Conservation (phyloP, 1,140 invertebrate genomes). For the Lysiphlebus fabarum region DNA sequence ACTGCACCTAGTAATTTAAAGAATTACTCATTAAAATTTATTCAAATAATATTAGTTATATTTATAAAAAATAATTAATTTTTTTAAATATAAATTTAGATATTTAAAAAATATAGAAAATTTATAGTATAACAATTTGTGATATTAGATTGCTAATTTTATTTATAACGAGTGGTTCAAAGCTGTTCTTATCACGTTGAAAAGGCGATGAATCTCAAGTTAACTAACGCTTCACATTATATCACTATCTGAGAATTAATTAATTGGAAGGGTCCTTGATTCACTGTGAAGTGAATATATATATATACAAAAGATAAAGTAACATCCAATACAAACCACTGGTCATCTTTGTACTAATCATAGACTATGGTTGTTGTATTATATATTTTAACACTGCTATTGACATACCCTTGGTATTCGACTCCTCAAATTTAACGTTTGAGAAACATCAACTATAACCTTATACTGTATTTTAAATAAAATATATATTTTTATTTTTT, state of each 20-base stretch:
- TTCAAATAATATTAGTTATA: too few relatives aligned
- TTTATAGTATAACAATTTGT: not conserved
- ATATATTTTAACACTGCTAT: not conserved
- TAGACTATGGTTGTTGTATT: conserved; percentile 39
- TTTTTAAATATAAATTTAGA: too few relatives aligned
- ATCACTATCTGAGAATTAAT: conserved; percentile 40
- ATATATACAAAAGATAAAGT: conserved; percentile 24
- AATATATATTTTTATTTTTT: conserved; percentile 8
- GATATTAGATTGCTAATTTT: not conserved
- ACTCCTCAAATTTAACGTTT: conserved; percentile 36
- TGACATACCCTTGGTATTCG: conserved; percentile 43
- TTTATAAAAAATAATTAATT: too few relatives aligned
- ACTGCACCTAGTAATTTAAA: too few relatives aligned
- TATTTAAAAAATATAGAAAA: too few relatives aligned
- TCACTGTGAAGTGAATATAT: conserved; percentile 26
- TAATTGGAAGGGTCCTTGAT: conserved; percentile 52
- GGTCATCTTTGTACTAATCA: conserved; percentile 51
- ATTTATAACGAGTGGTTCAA: conserved; percentile 22
- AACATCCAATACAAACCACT: conserved; percentile 13
- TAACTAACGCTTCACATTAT: conserved; percentile 40
- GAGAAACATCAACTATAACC: not conserved
- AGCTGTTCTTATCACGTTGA: conserved; percentile 29
- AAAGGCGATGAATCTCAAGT: conserved; percentile 50
- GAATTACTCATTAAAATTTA: too few relatives aligned
- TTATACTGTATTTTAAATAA: conserved; percentile 1